Conservation (phyloP, 2,113 vertebrate species). For the Dinomys branickii region DNA sequence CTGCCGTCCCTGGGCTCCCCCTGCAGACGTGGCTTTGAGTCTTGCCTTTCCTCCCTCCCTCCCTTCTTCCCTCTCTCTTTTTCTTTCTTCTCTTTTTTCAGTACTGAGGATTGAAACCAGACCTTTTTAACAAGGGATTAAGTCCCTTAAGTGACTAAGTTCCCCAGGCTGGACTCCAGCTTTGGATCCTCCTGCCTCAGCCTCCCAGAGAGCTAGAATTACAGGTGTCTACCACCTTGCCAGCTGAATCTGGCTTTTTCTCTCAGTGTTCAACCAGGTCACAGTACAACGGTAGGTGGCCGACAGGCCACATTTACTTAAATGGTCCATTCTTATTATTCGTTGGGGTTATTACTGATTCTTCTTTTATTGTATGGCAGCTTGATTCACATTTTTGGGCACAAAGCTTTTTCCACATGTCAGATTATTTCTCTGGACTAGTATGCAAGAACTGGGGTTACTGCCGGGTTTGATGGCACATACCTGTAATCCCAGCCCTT, state of each 20-base stretch:
- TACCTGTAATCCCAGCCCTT: no score
- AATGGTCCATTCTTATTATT: not conserved
- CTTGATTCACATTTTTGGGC: not conserved
- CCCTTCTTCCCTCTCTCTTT: no score
- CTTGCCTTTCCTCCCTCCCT: no score
- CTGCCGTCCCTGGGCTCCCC: rapidly evolving
- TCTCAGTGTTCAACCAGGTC: rapidly evolving
- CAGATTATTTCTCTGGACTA: conserved; percentile 22
- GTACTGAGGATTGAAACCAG: not conserved
- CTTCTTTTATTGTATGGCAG: not conserved
- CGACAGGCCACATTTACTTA: not conserved
- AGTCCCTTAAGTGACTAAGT: not conserved
- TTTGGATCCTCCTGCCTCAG: not conserved
- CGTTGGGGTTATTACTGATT: not conserved
- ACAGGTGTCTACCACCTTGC: not conserved
- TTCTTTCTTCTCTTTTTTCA: not conserved
- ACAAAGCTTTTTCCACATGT: conserved; percentile 18
- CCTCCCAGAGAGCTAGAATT: not conserved
- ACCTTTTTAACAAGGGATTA: no score
- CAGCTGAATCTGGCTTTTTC: not conserved
- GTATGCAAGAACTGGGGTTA: conserved; percentile 40
- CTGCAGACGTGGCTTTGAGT: rapidly evolving
- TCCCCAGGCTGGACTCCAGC: not conserved
- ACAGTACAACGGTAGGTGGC: rapidly evolving
- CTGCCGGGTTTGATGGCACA: not conserved